Evolutionary conservation across 2,797 vertebrate species (phyloP).

Genomic region (Prionace glauca): DNA sequence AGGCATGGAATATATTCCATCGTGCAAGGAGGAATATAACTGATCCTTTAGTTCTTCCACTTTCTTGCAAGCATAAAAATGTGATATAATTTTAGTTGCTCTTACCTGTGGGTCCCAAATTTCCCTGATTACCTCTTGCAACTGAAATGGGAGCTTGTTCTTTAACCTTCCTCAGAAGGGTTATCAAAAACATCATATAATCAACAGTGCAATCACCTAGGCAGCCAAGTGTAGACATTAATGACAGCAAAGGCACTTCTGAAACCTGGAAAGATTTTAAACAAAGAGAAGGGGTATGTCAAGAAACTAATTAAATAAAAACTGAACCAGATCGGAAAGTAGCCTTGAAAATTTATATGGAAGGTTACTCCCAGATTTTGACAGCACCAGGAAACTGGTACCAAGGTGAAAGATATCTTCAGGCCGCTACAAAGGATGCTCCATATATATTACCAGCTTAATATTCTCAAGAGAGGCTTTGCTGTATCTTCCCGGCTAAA

Average conservation of each 20-base stretch:
- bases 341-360: neutral
- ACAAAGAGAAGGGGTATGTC: neutral
- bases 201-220: neutral
- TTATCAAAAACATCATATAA: conserved; percentile 1
- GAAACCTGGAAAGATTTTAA: conserved; percentile 11
- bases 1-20: neutral
- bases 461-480: neutral
- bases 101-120: neutral
- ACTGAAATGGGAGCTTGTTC: conserved; percentile 11
- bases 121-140: neutral
- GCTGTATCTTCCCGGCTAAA: neutral
- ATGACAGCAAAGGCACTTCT: neutral
- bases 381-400: neutral
- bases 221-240: neutral
- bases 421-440: neutral
- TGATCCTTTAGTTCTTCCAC: neutral
- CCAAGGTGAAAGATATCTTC: neutral
- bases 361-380: neutral
- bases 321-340: neutral
- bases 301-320: neutral
- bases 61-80: neutral
- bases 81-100: neutral
- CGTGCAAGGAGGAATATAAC: neutral
- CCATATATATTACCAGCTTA: neutral
- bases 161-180: neutral